Conservation (phyloP, 1,140 invertebrate species). For the Panagrolaimus sp. region DNA sequence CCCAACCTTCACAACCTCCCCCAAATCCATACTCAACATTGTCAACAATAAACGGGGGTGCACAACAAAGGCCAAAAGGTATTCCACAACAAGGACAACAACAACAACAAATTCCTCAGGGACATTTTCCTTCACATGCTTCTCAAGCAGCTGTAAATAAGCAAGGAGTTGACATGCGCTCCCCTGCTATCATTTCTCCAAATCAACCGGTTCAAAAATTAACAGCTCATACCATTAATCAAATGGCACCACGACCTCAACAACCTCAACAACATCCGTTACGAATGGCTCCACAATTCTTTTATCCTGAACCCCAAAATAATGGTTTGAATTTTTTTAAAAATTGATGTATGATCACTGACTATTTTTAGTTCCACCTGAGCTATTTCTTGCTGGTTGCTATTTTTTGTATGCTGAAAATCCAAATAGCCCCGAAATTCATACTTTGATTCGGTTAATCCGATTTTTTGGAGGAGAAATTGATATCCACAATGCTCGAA, state of each 20-base stretch:
- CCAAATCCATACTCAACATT: too few species aligned
- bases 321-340: not conserved
- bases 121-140: not conserved
- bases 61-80: not conserved
- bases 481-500: too few species aligned
- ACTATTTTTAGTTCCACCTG: not conserved
- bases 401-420: not conserved
- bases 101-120: not conserved
- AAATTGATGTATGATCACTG: too few species aligned
- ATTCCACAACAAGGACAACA: slow-evolving; percentile 6
- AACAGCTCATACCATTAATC: too few species aligned
- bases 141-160: too few species aligned
- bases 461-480: too few species aligned
- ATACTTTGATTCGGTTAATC: too few species aligned
- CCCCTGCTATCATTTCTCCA: slow-evolving; percentile 1
- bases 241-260: not conserved
- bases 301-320: not conserved
- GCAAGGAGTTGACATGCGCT: not conserved
- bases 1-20: not conserved
- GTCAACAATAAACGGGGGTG: too few species aligned
- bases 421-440: too few species aligned
- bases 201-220: slow-evolving; percentile 5
- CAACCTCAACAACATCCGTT: not conserved
- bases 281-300: not conserved
- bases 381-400: not conserved